Evolutionary conservation across 2,888 invertebrate species (phyloP).

Genomic region (Hymenopus coronatus): DNA sequence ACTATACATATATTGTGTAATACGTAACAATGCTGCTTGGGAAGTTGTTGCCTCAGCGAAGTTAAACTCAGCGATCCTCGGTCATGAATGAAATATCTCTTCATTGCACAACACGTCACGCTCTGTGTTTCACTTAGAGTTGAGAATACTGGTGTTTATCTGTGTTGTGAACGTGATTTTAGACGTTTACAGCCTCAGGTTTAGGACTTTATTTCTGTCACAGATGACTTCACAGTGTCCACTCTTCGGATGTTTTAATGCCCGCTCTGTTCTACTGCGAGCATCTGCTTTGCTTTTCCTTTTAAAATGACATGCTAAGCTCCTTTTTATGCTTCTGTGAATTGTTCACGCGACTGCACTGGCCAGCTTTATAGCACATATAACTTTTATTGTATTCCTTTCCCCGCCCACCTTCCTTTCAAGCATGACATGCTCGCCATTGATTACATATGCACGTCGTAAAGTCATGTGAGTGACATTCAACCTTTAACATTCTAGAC

Average conservation of each 20-base stretch:
- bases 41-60: too few species aligned
- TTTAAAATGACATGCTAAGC: background rate
- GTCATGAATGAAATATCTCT: too few species aligned
- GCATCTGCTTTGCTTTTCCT: background rate
- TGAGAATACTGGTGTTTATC: background rate
- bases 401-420: background rate
- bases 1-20: too few species aligned
- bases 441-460: too few species aligned
- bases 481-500: too few species aligned
- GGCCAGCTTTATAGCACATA: background rate
- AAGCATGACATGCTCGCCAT: background rate
- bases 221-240: background rate
- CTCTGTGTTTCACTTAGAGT: too few species aligned
- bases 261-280: background rate
- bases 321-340: background rate
- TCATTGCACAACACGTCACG: too few species aligned
- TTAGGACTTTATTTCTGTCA: background rate
- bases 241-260: background rate
- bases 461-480: too few species aligned
- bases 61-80: too few species aligned
- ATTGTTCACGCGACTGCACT: background rate
- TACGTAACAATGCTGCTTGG: too few species aligned
- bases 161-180: background rate
- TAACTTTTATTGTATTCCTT: background rate
- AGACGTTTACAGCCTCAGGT: background rate